Evolutionary conservation across 2,888 invertebrate genomes (phyloP).

Genomic region (Trilocha varians): DNA sequence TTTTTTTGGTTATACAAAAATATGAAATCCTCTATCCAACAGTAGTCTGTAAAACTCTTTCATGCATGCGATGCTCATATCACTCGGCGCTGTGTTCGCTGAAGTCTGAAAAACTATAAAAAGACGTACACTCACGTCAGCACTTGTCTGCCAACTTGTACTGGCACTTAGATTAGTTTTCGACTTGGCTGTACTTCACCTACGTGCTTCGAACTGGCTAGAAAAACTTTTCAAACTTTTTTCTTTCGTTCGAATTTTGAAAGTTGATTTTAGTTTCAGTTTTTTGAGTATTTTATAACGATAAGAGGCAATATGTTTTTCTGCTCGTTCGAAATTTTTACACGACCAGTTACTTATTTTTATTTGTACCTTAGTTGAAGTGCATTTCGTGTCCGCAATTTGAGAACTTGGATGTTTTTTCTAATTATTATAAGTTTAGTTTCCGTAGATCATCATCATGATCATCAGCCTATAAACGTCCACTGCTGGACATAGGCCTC

Average conservation of each 20-base stretch:
- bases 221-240: neutral
- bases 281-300: too few relatives aligned
- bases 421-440: too few relatives aligned
- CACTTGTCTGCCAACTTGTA: slow-evolving; percentile 65
- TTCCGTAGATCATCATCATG: too few relatives aligned
- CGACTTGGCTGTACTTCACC: slow-evolving; percentile 27
- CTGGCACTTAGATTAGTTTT: slow-evolving; percentile 67
- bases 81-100: slow-evolving; percentile 42
- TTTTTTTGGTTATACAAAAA: neutral
- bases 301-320: too few relatives aligned
- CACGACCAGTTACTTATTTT: too few relatives aligned
- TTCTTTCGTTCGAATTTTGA: neutral
- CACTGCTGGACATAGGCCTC: too few relatives aligned
- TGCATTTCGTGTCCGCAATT: too few relatives aligned
- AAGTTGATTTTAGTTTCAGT: too few relatives aligned
- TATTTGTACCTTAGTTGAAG: too few relatives aligned
- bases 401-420: too few relatives aligned
- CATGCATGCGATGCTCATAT: slow-evolving; percentile 70
- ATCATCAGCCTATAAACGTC: too few relatives aligned
- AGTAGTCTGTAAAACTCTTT: slow-evolving; percentile 29
- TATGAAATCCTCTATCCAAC: neutral
- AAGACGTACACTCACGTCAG: slow-evolving; percentile 40
- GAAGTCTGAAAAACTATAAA: slow-evolving; percentile 49
- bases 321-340: too few relatives aligned
- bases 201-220: slow-evolving; percentile 7